Percentiles rank a stretch among this genome's conserved stretches.
phyloP scores from a whole-genome alignment of 2,113 vertebrate genomes.

The Petromus typicus region DNA sequence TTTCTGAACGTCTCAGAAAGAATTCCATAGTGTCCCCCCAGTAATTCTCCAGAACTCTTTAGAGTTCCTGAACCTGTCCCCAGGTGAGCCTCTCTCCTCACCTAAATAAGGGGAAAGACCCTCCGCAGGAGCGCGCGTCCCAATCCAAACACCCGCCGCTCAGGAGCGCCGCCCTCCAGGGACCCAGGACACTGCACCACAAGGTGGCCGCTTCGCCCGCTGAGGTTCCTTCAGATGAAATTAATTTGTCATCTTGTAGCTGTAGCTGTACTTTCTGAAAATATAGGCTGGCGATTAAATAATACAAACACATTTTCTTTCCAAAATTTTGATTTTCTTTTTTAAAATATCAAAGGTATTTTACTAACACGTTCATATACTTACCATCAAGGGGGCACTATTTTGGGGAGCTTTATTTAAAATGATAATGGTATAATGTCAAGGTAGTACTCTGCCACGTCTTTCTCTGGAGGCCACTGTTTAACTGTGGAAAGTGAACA shows the following conservation, averaged over 20 bases:
- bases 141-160: neutral
- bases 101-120: neutral
- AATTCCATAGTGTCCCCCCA: neutral
- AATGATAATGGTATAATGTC: neutral
- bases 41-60: neutral
- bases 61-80: neutral
- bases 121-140: neutral
- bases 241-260: neutral
- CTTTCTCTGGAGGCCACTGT: neutral
- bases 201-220: neutral
- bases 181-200: no score
- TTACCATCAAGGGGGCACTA: neutral
- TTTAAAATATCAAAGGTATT: neutral
- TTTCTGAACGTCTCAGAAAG: neutral
- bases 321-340: neutral
- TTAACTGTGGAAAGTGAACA: conserved; percentile 16
- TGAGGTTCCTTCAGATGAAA: neutral
- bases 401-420: neutral
- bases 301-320: neutral
- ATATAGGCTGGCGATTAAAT: no score
- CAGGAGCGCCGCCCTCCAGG: no score
- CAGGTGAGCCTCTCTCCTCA: neutral
- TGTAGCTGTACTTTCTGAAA: conserved; percentile 12
- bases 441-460: neutral
- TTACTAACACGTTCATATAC: neutral